A percentile compares a stretch with the other conserved stretches of the same genome.
Evolutionary conservation across 2,113 vertebrate genomes (phyloP).

Genomic region (Calypte anna): DNA sequence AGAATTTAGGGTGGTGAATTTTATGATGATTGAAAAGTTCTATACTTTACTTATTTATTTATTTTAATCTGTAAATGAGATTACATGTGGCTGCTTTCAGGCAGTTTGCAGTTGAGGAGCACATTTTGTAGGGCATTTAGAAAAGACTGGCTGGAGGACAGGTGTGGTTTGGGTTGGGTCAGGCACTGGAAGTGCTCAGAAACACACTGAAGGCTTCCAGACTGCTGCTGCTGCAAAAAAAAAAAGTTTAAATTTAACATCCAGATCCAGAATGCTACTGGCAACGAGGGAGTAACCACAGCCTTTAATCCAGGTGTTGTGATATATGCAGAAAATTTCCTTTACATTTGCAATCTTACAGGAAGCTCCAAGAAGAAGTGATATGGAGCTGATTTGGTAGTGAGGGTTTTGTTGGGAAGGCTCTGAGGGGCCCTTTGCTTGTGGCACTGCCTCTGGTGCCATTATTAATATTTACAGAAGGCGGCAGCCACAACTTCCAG

Average conservation of each 20-base stretch:
- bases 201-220: neutral
- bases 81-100: neutral
- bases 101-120: neutral
- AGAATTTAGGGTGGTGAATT: constrained; percentile 50
- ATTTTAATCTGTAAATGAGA: constrained; percentile 11
- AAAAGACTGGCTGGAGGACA: neutral
- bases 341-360: neutral
- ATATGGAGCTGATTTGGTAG: neutral
- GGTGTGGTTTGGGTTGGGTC: neutral
- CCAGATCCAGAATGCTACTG: neutral
- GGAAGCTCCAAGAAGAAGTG: neutral
- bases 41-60: neutral
- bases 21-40: neutral
- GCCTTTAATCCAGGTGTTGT: neutral
- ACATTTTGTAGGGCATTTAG: neutral
- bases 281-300: neutral
- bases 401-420: neutral
- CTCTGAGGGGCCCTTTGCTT: neutral
- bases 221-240: neutral
- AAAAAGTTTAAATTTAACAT: neutral
- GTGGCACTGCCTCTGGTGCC: neutral
- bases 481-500: constrained; percentile 13
- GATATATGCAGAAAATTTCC: neutral
- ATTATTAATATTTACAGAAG: constrained; percentile 64
- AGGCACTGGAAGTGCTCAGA: neutral